These are phyloP conservation scores for Gouania willdenowi DNA, from an alignment of 2,797 vertebrate species.

Conservation along the genomic window DNA sequence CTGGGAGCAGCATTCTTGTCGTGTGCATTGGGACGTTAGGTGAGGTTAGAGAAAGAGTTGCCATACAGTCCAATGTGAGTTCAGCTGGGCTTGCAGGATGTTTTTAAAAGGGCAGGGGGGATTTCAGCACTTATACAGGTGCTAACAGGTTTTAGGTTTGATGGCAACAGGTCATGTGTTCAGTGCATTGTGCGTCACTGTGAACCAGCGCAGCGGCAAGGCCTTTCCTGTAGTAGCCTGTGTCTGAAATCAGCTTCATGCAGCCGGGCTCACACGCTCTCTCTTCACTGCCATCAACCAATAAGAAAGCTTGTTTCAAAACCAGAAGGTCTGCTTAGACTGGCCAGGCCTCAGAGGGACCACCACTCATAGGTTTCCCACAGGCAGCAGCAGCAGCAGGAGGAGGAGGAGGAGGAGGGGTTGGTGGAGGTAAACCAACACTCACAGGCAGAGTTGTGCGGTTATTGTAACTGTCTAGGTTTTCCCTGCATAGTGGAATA, in stretches of 20 bases:
- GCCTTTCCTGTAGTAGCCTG: slow-evolving; percentile 44
- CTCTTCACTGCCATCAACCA: slow-evolving; percentile 32
- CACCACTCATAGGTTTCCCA: slow-evolving; percentile 43
- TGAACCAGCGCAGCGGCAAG: slow-evolving; percentile 27
- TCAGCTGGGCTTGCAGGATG: slow-evolving; percentile 69
- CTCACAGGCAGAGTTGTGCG: slow-evolving; percentile 40
- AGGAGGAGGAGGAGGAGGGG: slow-evolving; percentile 11
- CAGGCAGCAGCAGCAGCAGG: slow-evolving; percentile 18
- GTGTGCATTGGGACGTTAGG: slow-evolving; percentile 23
- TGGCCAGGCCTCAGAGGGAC: slow-evolving; percentile 42
- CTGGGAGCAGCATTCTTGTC: slow-evolving; percentile 54
- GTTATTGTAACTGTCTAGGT: slow-evolving; percentile 54
- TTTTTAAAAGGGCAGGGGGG: slow-evolving; percentile 62
- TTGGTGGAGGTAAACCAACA: slow-evolving; percentile 24
- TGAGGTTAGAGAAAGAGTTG: slow-evolving; percentile 29
- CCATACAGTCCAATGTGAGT: slow-evolving; percentile 48
- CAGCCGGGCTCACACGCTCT: slow-evolving; percentile 18
- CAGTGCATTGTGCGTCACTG: slow-evolving; percentile 40
- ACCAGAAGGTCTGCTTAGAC: slow-evolving; percentile 26
- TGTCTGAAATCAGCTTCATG: slow-evolving; percentile 47
- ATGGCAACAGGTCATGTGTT: slow-evolving; percentile 43
- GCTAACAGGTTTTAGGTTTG: slow-evolving; percentile 26
- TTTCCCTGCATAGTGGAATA: slow-evolving; percentile 45
- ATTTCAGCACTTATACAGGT: slow-evolving; percentile 46
- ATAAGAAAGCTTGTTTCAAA: slow-evolving; percentile 30